These are phyloP conservation scores for Mus spretus DNA, from an alignment of 2,797 vertebrate genomes.

Conservation along the genomic window DNA sequence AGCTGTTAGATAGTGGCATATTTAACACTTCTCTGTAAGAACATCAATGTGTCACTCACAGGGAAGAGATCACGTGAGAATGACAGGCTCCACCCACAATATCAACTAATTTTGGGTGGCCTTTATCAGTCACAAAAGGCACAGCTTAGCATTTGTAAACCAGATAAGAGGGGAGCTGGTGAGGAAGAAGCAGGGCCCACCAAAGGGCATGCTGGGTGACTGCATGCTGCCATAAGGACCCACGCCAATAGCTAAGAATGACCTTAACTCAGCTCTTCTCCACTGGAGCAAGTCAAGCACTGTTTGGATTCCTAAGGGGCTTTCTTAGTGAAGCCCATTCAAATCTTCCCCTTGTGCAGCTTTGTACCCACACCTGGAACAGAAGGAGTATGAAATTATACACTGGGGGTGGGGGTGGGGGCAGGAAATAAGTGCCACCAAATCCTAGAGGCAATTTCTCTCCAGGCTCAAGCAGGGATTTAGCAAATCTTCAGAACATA, in stretches of 20 bases:
- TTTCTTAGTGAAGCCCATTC: background rate
- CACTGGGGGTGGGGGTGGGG: background rate
- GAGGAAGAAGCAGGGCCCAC: background rate
- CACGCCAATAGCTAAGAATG: background rate
- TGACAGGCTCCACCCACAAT: background rate
- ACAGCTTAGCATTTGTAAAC: background rate
- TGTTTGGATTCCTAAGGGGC: background rate
- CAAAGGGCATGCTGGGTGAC: background rate
- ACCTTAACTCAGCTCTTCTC: background rate
- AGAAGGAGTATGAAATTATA: background rate
- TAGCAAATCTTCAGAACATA: constrained; percentile 23
- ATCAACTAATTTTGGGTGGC: constrained; percentile 47
- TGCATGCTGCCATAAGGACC: background rate
- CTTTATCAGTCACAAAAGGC: background rate
- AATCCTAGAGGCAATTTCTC: background rate
- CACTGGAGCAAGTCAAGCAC: background rate
- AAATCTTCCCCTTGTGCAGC: background rate
- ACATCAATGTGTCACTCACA: background rate
- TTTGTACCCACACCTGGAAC: background rate
- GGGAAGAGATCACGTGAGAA: background rate
- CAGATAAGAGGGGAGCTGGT: background rate
- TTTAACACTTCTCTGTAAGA: background rate
- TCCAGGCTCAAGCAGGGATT: background rate
- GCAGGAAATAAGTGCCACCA: background rate
- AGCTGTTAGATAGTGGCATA: background rate